Evolutionary conservation across 2,113 vertebrate genomes (phyloP).

Genomic region (Seriola dumerili): DNA sequence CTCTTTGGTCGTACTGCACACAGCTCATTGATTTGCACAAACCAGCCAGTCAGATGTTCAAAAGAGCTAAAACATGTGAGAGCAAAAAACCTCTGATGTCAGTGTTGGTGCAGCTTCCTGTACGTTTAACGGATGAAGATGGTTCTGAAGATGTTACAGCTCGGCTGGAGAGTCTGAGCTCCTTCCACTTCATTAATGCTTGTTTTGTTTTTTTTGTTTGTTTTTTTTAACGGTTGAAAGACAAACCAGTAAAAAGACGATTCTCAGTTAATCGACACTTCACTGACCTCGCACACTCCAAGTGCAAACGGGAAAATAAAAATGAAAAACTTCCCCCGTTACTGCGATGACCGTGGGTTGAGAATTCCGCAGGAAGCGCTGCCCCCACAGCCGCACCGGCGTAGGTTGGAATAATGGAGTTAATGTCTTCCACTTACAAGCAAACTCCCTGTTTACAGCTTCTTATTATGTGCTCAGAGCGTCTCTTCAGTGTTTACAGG

Average conservation of each 20-base stretch:
- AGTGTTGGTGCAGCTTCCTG: too few species aligned
- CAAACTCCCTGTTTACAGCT: background rate
- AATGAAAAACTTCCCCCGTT: background rate
- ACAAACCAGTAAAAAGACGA: too few species aligned
- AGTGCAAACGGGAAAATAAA: background rate
- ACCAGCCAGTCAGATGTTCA: too few species aligned
- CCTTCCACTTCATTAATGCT: too few species aligned
- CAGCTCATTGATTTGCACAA: background rate
- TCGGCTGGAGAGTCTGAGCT: too few species aligned
- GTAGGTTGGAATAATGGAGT: background rate
- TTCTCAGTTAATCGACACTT: too few species aligned
- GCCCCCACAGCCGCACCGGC: background rate
- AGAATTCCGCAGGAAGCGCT: background rate
- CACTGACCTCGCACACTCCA: too few species aligned
- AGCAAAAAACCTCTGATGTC: background rate
- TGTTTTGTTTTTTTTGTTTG: too few species aligned
- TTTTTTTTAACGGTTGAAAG: too few species aligned
- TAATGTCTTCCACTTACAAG: background rate
- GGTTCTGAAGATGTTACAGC: too few species aligned
- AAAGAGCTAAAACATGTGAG: background rate
- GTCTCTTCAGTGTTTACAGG: slow-evolving; percentile 26
- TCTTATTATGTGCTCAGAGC: slow-evolving; percentile 29
- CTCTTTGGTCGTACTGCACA: background rate
- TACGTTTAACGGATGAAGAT: too few species aligned
- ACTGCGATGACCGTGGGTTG: background rate